These are phyloP conservation scores for Epistrophe grossulariae DNA, from an alignment of 2,888 invertebrate genomes.

Conservation along the genomic window DNA sequence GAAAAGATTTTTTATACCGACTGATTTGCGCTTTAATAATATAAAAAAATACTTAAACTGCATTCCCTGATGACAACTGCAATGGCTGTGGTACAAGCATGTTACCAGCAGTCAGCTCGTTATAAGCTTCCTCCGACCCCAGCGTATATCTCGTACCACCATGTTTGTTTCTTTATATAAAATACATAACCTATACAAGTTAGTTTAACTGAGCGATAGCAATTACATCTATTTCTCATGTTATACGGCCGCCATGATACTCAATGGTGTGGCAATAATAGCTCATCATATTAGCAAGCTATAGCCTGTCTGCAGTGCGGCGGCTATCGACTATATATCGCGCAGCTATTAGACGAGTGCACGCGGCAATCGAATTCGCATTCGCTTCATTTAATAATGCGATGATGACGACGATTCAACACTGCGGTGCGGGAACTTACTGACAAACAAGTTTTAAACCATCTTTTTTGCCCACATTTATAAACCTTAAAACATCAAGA, in stretches of 20 bases:
- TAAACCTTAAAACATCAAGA: slow-evolving; percentile 33
- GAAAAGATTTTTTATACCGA: slow-evolving; percentile 37
- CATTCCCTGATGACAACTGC: slow-evolving; percentile 60
- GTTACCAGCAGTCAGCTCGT: slow-evolving; percentile 54
- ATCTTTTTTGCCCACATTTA: slow-evolving; percentile 51
- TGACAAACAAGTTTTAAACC: slow-evolving; percentile 62
- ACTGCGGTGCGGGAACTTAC: slow-evolving; percentile 7
- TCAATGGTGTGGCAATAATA: slow-evolving; percentile 73
- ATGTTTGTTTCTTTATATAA: background rate
- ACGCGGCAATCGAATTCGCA: slow-evolving; percentile 45
- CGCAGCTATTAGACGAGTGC: slow-evolving; percentile 56
- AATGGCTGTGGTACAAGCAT: slow-evolving; percentile 45
- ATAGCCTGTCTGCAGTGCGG: slow-evolving; percentile 7
- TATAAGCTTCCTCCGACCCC: slow-evolving; percentile 32
- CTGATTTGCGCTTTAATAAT: slow-evolving; percentile 22
- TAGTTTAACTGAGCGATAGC: slow-evolving; percentile 39
- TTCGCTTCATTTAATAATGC: slow-evolving; percentile 48
- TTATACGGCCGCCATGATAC: slow-evolving; percentile 72
- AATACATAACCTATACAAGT: slow-evolving; percentile 8
- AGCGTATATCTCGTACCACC: background rate
- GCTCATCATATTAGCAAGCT: slow-evolving; percentile 70
- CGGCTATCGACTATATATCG: slow-evolving; percentile 43
- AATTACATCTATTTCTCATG: slow-evolving; percentile 70
- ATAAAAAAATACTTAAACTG: slow-evolving; percentile 42
- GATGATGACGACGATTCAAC: slow-evolving; percentile 31